Evolutionary conservation across 2,797 vertebrate species (phyloP).

Genomic region (Denticeps clupeoides): DNA sequence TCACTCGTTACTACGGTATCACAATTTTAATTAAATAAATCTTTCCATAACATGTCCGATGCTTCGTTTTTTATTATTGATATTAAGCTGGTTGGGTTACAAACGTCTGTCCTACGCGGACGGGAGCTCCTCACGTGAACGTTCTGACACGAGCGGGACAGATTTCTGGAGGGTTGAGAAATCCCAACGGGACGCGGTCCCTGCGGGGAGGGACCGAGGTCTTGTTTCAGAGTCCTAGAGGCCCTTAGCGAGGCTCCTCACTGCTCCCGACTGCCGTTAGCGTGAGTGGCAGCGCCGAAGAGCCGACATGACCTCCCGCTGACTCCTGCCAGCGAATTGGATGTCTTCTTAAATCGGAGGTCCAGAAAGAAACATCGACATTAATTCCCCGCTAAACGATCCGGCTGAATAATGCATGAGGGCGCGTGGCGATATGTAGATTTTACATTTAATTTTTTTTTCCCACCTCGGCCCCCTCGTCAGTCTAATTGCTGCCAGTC

Average conservation of each 20-base stretch:
- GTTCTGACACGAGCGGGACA: no score
- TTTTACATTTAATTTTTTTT: no score
- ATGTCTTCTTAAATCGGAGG: conserved; percentile 52
- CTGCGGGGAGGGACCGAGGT: no score
- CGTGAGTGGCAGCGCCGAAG: conserved; percentile 48
- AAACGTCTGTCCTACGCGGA: conserved; percentile 15
- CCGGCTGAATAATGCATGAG: conserved; percentile 60
- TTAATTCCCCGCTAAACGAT: conserved; percentile 60
- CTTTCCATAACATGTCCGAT: no score
- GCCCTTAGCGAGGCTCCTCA: conserved; percentile 27
- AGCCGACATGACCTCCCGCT: conserved; percentile 37
- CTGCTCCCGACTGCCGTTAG: conserved; percentile 14
- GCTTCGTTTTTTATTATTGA: conserved; percentile 11
- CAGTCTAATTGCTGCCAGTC: conserved; percentile 58
- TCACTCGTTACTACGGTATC: no score
- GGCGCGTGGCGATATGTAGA: conserved; percentile 48
- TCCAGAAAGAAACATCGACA: conserved; percentile 59
- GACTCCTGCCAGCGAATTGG: conserved; percentile 47
- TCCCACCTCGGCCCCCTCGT: conserved; percentile 51
- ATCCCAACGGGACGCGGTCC: no score
- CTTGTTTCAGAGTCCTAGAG: no score
- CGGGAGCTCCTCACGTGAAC: no score
- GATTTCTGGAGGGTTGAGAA: no score
- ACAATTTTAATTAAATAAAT: no score
- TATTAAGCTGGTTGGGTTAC: conserved; percentile 14